These are phyloP conservation scores for Limnothrissa miodon DNA, from an alignment of 2,113 vertebrate species.

Conservation along the genomic window DNA sequence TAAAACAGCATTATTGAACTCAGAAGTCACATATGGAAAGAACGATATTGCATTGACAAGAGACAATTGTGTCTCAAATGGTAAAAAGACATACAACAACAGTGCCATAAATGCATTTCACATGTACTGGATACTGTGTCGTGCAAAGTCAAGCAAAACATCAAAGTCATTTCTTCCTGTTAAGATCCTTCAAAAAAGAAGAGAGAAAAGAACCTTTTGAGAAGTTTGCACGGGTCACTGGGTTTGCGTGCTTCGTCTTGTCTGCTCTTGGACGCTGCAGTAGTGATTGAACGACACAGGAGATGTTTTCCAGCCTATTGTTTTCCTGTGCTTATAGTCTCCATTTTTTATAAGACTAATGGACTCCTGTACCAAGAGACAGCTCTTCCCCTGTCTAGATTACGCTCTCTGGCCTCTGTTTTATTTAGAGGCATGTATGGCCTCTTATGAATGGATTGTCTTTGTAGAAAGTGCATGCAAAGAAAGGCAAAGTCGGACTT, in stretches of 20 bases:
- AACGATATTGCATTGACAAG: not conserved
- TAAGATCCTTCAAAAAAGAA: slow-evolving; percentile 25
- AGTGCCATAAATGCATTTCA: not conserved
- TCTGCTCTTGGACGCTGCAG: slow-evolving; percentile 21
- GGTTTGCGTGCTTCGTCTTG: slow-evolving; percentile 57
- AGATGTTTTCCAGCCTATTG: slow-evolving; percentile 37
- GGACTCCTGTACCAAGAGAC: slow-evolving; percentile 54
- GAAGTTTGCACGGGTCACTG: slow-evolving; percentile 53
- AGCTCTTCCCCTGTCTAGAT: slow-evolving; percentile 54
- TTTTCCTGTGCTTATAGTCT: slow-evolving; percentile 48
- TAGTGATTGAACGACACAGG: slow-evolving; percentile 36
- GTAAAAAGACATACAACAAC: not conserved
- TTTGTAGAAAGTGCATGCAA: slow-evolving; percentile 52
- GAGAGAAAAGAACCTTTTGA: slow-evolving; percentile 47
- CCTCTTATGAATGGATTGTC: slow-evolving; percentile 59
- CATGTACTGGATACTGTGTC: not conserved
- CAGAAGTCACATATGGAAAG: too few relatives aligned
- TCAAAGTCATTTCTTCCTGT: slow-evolving; percentile 19
- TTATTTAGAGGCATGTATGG: slow-evolving; percentile 67
- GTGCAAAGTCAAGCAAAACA: slow-evolving; percentile 15
- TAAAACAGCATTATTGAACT: too few relatives aligned
- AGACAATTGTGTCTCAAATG: not conserved
- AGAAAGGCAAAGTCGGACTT: slow-evolving; percentile 23
- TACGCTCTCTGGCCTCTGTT: slow-evolving; percentile 49
- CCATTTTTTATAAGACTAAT: slow-evolving; percentile 77